Evolutionary conservation across 2,888 invertebrate species (phyloP), one percentile per base, ranked within the genome.

Genomic region (Aspidiotus rigidus): DNA sequence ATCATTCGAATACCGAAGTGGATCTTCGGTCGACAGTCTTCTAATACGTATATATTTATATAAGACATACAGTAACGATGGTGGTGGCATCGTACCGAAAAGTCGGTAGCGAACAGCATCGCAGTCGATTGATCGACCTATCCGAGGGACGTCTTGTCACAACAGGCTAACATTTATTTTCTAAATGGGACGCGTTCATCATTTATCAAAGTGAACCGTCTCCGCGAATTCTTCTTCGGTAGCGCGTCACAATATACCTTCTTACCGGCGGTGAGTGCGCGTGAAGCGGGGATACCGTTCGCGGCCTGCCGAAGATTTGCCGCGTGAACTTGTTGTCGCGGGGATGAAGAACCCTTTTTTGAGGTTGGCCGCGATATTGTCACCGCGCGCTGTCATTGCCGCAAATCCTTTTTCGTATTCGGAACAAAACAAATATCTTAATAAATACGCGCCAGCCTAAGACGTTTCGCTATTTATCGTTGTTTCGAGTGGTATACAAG

Each of bases 91-190:
- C 42, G 28, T 49, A 16, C 53, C 42, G 16, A 60, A 67, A 67
- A 67, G 44, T 44, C 67, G 59, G 67, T 57, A 59, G 59, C 59
- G 56, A 7, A 8, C 5, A 59, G 39, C 16, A 59, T 42, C 40
- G 49, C 60, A 67, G 67, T 60, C 67, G 60, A 67, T 67, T 67
- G 67, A 67, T 67, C 67, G 67, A 67, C 59, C 67, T 67, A 67
- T 67, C 60, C 67, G 41, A 42, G 59, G 67, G 67, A 67, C 67
- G 60, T 67, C 67, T 67, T 67, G 67, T 67, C 67, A 67, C 67
- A 67, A 67, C 67, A 67, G 67, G 67, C 67, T 59, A 67, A 67
- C 67, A 67, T 67, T 67, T 60, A 67, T 67, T 67, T 67, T 67
- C 67, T 59, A 67, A 67, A 67, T 67, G 67, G 67, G 67, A 67